These are phyloP conservation scores for Volucella inflata DNA, from an alignment of 2,888 invertebrate species.

Conservation along the genomic window DNA sequence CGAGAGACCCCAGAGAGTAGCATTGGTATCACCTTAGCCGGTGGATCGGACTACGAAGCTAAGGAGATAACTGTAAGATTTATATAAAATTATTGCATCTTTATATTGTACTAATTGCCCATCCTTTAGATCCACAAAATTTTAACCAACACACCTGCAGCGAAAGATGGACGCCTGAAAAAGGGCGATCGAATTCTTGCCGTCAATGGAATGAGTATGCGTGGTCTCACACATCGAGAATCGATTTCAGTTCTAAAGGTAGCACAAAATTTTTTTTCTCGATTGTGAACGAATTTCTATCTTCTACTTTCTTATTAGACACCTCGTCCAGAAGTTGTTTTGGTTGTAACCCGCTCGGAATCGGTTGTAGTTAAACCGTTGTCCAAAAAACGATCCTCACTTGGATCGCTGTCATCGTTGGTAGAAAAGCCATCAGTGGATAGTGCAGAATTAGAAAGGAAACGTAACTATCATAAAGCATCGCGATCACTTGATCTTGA, in stretches of 20 bases:
- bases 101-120: background rate
- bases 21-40: too few relatives aligned
- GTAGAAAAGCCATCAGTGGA: slow-evolving; percentile 81
- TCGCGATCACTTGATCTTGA: slow-evolving; percentile 83
- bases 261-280: slow-evolving; percentile 69
- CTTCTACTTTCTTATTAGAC: slow-evolving; percentile 84
- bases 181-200: slow-evolving; percentile 94
- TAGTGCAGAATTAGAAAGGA: slow-evolving; percentile 81
- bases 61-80: too few relatives aligned
- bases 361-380: slow-evolving; percentile 82
- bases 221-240: slow-evolving; percentile 93
- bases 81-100: too few relatives aligned
- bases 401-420: slow-evolving; percentile 83
- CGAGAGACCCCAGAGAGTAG: slow-evolving; percentile 81
- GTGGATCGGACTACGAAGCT: too few relatives aligned
- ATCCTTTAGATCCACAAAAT: slow-evolving; percentile 90
- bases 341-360: slow-evolving; percentile 88
- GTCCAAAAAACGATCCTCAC: slow-evolving; percentile 83
- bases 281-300: background rate
- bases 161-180: slow-evolving; percentile 93
- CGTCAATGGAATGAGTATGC: slow-evolving; percentile 93
- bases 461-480: slow-evolving; percentile 82
- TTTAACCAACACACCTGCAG: slow-evolving; percentile 92
- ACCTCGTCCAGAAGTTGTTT: slow-evolving; percentile 90
- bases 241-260: slow-evolving; percentile 95